Conservation (phyloP, 2,888 invertebrate species). For the Hyles lineata region DNA sequence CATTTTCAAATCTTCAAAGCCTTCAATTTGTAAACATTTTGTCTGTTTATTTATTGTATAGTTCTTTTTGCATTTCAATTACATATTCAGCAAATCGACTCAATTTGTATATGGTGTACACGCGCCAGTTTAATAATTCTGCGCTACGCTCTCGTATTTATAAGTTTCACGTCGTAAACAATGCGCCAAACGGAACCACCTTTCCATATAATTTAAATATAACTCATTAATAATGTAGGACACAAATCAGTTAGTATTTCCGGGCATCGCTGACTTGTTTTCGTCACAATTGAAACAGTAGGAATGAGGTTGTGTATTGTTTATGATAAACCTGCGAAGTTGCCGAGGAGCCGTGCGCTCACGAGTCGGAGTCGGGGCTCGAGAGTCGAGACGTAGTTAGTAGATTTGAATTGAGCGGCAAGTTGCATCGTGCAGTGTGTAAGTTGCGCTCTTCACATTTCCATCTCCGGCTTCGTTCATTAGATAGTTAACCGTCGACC, state of each 20-base stretch:
- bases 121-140: constrained; percentile 7
- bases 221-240: constrained; percentile 29
- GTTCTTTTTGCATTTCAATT: not conserved
- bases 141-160: constrained; percentile 5
- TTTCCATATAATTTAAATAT: constrained; percentile 35
- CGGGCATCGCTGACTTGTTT: constrained; percentile 26
- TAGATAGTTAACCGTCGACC: constrained; percentile 69
- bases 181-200: constrained; percentile 37
- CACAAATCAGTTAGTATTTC: constrained; percentile 32
- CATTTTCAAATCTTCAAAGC: not conserved
- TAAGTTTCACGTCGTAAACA: constrained; percentile 39
- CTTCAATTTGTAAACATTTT: not conserved
- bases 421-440: constrained; percentile 24
- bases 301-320: constrained; percentile 45
- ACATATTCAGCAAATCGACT: not conserved
- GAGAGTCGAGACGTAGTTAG: constrained; percentile 63
- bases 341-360: constrained; percentile 26
- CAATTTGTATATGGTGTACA: not conserved
- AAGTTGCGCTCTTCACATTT: constrained; percentile 55
- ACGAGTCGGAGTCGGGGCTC: constrained; percentile 44
- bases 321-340: constrained; percentile 47
- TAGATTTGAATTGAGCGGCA: constrained; percentile 58
- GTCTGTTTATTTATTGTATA: not conserved
- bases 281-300: constrained; percentile 24
- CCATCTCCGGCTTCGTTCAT: constrained; percentile 68